Conservation (phyloP, 2,888 invertebrate species). For the Scaptomyza reducta region DNA sequence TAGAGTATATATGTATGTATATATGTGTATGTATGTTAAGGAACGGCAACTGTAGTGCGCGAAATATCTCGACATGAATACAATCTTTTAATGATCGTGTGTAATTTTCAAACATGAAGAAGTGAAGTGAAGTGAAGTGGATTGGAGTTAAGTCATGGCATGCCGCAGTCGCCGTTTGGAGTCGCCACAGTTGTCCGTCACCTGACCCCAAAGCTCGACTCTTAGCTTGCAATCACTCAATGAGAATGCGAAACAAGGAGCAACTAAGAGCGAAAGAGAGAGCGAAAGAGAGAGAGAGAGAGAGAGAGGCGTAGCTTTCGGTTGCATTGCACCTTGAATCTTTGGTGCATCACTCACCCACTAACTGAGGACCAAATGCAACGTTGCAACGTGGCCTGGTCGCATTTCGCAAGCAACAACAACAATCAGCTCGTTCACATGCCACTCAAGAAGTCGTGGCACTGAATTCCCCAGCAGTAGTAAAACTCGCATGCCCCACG, state of each 20-base stretch:
- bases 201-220: constrained; percentile 72
- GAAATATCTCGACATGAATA: constrained; percentile 79
- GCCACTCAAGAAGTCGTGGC: constrained; percentile 78
- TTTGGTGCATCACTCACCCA: constrained; percentile 71
- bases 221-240: constrained; percentile 69
- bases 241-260: constrained; percentile 31
- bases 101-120: constrained; percentile 77
- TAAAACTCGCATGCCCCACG: constrained; percentile 57
- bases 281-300: background rate
- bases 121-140: background rate
- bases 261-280: background rate
- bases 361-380: constrained; percentile 63
- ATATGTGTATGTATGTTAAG: constrained; percentile 3
- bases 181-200: constrained; percentile 68
- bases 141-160: constrained; percentile 47
- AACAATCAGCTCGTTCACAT: constrained; percentile 69
- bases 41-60: constrained; percentile 43
- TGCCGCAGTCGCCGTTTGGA: constrained; percentile 35
- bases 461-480: constrained; percentile 59
- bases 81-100: constrained; percentile 82
- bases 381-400: constrained; percentile 60
- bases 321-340: constrained; percentile 75
- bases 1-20: constrained; percentile 13
- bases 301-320: constrained; percentile 65
- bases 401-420: constrained; percentile 68